Base-by-base conservation (phyloP, 2,113 vertebrate genomes). In the Crotalus viridis region DNA sequence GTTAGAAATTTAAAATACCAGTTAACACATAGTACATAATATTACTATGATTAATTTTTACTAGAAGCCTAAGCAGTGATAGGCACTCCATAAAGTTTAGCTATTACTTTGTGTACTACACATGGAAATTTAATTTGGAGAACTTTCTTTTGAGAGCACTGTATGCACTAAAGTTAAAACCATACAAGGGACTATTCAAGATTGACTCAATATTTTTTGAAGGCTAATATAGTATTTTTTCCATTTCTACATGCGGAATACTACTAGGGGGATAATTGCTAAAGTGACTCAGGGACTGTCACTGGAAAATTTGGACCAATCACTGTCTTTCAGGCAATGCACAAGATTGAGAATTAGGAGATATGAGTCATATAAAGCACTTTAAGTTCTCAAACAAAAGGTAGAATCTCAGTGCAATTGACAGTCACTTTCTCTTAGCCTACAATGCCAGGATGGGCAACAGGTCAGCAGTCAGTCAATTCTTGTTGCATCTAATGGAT, bases 101-200 rank as follows among this genome's bases (percentile, higher is more conserved):
- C 92, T 92, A 94, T 93, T 95, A 95, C 89, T 93, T 19, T 88
- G 74, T 22, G 74, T 5, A 94, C 91, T 89, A 1, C 26, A 92
- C 59, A 51, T 0, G 87, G 21, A 85, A 90, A 93, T 0, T 91
- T 56, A 91, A 33, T 91, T 88, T 90, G 93, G 95, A 94, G 95
- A 94, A 94, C 19, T 1, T 12, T 93, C 94, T 94, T 87, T 90
- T 85, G 92, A 93, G 93, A 94, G 95, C 0, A 0, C 9, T 48
- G 52, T 59, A n/a, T 69, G 12, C 64, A 69, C 1, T 8, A 10
- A 26, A 28, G 59, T 61, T 61, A 28, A 61, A 61, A 26, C n/a
- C 86, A 0, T 8, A 17, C 55, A 89, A 94, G 89, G 13, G 88
- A 22, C 85, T 88, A 95, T 64, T 39, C 48, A 28, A 52, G 46